Evolutionary conservation across 2,113 vertebrate genomes (phyloP), one percentile per base, ranked within the genome.

Genomic region (Pholis gunnellus): DNA sequence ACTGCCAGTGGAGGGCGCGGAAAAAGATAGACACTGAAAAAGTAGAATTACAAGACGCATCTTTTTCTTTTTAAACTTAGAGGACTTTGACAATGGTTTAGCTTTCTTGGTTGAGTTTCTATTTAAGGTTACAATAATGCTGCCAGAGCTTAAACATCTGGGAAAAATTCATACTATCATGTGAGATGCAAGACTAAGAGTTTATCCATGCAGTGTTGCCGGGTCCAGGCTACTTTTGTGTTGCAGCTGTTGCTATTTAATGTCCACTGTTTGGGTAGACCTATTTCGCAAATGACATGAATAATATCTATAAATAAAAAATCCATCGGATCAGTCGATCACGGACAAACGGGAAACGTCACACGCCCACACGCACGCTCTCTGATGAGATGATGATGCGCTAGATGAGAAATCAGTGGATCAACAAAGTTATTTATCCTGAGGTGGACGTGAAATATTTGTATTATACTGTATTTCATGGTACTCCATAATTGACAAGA

Each of bases 1-100:
- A 76, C 70, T 78, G 87, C 61, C 87, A 73, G 31, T 1, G 14
- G 64, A 85, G 69, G 65, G 34, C 54, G 36, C 10, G 27, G 22
- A 60, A 50, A 48, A 46, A 59, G 44, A 61, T 11, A 48, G 13
- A 73, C 6, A 17, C 46, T 54, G 6, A 66, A 27, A 79, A 66
- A 65, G 14, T 20, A 27, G 48, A 65, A 46, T 22, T 27, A 57
- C 25, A 20, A 46, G 38, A 67, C 8, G 5, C 31, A 48, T 40
- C 22, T 42, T 36, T 48, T 66, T 54, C 6, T 14, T 40, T 64
- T 20, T 64, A 2, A 38, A 59, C 42, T 52, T 54, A 1, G 9
- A 34, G 38, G 59, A 65, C 20, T 57, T 63, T 71, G 56, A 56
- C 22, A n/a, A 46, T 52, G 4, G 29, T 52, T n/a, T n/a, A 60